Evolutionary conservation across 2,113 vertebrate genomes (phyloP).

Genomic region (Paralichthys olivaceus): DNA sequence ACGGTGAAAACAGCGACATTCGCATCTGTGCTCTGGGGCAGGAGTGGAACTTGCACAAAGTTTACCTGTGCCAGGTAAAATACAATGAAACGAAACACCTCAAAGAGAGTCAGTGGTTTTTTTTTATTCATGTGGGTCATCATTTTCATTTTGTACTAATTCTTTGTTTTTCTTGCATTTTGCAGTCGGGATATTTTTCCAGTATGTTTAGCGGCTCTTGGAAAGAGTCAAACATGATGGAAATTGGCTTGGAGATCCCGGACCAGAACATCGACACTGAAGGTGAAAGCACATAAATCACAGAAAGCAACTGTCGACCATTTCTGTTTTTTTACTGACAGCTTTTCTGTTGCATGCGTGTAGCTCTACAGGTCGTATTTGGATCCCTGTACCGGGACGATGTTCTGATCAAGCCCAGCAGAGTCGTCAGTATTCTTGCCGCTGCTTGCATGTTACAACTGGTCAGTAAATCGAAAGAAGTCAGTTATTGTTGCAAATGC

Average conservation of each 20-base stretch:
- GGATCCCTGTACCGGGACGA: constrained; percentile 97
- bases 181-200: constrained; percentile 97
- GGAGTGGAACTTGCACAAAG: constrained; percentile 97
- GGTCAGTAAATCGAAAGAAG: constrained; percentile 81
- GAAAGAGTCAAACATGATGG: constrained; percentile 96
- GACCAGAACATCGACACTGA: constrained; percentile 97
- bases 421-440: constrained; percentile 92
- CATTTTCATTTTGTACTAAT: background rate
- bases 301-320: background rate
- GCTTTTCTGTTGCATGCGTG: constrained; percentile 1
- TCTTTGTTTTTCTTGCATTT: background rate
- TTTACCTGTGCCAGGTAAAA: constrained; percentile 95
- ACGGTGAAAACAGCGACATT: constrained; percentile 97
- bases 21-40: constrained; percentile 95
- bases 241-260: constrained; percentile 95
- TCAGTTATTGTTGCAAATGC: background rate
- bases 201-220: constrained; percentile 99
- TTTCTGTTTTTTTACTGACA: constrained; percentile 1
- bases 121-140: background rate
- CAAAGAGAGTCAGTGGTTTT: background rate
- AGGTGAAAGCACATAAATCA: constrained; percentile 81
- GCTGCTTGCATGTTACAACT: constrained; percentile 97
- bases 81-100: background rate
- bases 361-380: constrained; percentile 95
- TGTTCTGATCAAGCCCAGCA: constrained; percentile 94